A percentile compares a stretch with the other conserved stretches of the same genome.
These are phyloP conservation scores for Hemitrygon akajei DNA, from an alignment of 2,797 vertebrate genomes.

Conservation along the genomic window DNA sequence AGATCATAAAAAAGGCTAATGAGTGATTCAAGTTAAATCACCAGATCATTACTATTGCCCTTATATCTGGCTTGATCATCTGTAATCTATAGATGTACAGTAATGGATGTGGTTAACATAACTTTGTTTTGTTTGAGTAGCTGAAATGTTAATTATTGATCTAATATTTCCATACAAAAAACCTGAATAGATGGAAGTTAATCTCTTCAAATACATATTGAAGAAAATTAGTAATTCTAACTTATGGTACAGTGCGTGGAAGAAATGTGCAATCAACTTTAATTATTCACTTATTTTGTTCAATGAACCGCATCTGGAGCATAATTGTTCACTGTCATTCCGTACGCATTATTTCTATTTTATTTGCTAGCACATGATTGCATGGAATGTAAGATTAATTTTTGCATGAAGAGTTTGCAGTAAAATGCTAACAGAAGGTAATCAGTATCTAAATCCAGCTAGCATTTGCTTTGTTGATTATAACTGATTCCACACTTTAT, in stretches of 20 bases:
- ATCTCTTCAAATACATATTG: neutral
- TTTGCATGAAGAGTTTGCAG: slow-evolving; percentile 61
- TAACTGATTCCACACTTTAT: slow-evolving; percentile 85
- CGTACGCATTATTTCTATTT: slow-evolving; percentile 54
- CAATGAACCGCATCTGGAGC: slow-evolving; percentile 57
- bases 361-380: slow-evolving; percentile 57
- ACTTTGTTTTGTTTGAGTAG: neutral
- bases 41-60: neutral
- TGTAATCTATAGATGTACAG: neutral
- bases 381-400: slow-evolving; percentile 60
- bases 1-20: neutral
- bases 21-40: slow-evolving; percentile 17
- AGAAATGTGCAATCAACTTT: slow-evolving; percentile 59
- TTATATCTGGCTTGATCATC: neutral
- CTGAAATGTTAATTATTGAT: neutral
- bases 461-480: slow-evolving; percentile 84
- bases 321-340: slow-evolving; percentile 56
- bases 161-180: neutral
- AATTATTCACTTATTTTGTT: slow-evolving; percentile 50
- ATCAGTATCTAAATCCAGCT: slow-evolving; percentile 55
- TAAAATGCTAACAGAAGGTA: slow-evolving; percentile 60
- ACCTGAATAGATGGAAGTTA: neutral
- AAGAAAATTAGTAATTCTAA: slow-evolving; percentile 9
- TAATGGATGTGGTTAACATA: slow-evolving; percentile 14
- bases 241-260: slow-evolving; percentile 51